A percentile compares a stretch with the other conserved stretches of the same genome.
Evolutionary conservation across 2,888 invertebrate species (phyloP).

Genomic region (Caenorhabditis wallacei): DNA sequence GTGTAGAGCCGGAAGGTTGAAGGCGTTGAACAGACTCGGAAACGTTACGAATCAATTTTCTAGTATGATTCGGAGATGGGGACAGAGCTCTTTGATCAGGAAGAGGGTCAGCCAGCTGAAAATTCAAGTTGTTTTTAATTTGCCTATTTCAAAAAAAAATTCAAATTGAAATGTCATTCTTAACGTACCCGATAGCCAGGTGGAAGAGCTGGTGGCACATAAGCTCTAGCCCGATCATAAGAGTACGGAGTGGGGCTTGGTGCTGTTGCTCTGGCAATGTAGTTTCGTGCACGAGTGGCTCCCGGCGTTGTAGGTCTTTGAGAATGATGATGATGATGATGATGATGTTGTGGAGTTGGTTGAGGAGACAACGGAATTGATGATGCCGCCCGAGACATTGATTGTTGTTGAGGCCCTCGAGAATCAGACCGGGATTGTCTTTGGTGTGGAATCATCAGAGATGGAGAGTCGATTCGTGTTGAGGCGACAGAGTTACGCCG

Average conservation of each 20-base stretch:
- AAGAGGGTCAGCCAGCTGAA: conserved; percentile 69
- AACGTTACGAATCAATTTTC: conserved; percentile 75
- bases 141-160: too few species aligned
- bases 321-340: conserved; percentile 44
- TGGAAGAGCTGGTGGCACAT: conserved; percentile 81
- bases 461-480: conserved; percentile 66
- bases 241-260: conserved; percentile 80
- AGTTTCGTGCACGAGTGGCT: conserved; percentile 68
- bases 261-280: conserved; percentile 73
- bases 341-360: conserved; percentile 54
- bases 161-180: too few species aligned
- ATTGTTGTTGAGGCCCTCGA: conserved; percentile 35
- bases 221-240: conserved; percentile 78
- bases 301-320: conserved; percentile 70
- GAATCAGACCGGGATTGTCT: conserved; percentile 66
- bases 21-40: conserved; percentile 69
- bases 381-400: conserved; percentile 65
- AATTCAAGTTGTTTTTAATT: background rate
- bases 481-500: conserved; percentile 74
- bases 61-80: conserved; percentile 77
- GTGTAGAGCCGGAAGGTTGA: conserved; percentile 52
- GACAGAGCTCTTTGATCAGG: conserved; percentile 73
- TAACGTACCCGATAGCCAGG: conserved; percentile 80
- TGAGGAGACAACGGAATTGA: conserved; percentile 67
- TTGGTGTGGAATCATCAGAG: conserved; percentile 53